These are phyloP conservation scores for Choristoneura rosaceana DNA, from an alignment of 2,888 invertebrate genomes.

Conservation along the genomic window DNA sequence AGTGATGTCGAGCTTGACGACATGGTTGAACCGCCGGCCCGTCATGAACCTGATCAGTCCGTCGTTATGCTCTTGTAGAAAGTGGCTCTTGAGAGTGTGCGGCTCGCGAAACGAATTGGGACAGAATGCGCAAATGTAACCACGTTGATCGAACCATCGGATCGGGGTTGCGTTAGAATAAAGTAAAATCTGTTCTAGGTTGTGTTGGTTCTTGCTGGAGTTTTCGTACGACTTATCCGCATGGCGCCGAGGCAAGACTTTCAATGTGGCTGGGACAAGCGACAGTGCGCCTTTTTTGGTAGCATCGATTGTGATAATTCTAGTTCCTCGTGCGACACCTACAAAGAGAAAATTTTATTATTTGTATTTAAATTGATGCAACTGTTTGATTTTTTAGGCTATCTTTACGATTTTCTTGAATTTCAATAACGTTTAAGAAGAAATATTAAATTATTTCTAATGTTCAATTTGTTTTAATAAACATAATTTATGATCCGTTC, in stretches of 20 bases:
- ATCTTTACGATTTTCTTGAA: neutral
- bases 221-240: slow-evolving; percentile 41
- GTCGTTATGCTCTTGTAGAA: slow-evolving; percentile 60
- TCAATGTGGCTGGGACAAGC: slow-evolving; percentile 49
- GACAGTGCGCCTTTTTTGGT: slow-evolving; percentile 53
- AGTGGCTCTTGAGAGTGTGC: slow-evolving; percentile 59
- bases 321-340: slow-evolving; percentile 53
- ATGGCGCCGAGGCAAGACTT: slow-evolving; percentile 16
- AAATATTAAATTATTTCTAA: neutral
- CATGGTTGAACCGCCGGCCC: slow-evolving; percentile 48
- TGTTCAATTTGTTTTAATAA: too few relatives aligned
- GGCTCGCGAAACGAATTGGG: slow-evolving; percentile 56
- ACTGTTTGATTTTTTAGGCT: neutral
- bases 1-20: slow-evolving; percentile 66
- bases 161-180: slow-evolving; percentile 68
- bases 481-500: too few relatives aligned
- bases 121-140: slow-evolving; percentile 64
- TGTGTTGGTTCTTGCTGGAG: slow-evolving; percentile 55
- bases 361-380: slow-evolving; percentile 6
- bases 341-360: slow-evolving; percentile 54
- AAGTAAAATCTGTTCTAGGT: slow-evolving; percentile 57
- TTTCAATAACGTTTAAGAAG: neutral
- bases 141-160: slow-evolving; percentile 55
- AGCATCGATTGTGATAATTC: slow-evolving; percentile 51
- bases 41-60: slow-evolving; percentile 54